Percentiles rank a stretch among this genome's conserved stretches.
Evolutionary conservation across 1,140 invertebrate species (phyloP).

Genomic region (Pachypeltis micranthus): DNA sequence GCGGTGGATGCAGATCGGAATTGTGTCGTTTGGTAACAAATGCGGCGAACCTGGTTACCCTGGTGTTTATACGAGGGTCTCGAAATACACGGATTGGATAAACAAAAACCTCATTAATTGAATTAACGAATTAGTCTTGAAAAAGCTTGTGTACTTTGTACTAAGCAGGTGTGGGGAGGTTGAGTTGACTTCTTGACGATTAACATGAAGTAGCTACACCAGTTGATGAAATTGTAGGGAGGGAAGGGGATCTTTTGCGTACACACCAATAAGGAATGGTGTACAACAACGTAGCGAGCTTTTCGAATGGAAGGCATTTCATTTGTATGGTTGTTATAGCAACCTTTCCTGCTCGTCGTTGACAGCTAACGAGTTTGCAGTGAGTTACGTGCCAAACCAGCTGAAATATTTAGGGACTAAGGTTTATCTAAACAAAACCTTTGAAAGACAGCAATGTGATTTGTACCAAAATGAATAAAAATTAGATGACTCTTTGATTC

Average conservation of each 20-base stretch:
- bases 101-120: constrained; percentile 34
- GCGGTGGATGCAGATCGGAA: constrained; percentile 73
- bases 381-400: too few species aligned
- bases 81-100: constrained; percentile 49
- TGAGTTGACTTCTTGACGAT: background rate
- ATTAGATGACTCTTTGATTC: too few species aligned
- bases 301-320: too few species aligned
- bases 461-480: too few species aligned
- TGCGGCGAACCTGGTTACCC: constrained; percentile 78
- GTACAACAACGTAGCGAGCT: background rate
- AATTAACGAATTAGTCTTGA: background rate
- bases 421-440: too few species aligned
- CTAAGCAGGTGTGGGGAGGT: background rate
- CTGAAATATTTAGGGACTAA: too few species aligned
- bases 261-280: background rate
- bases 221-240: background rate
- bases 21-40: constrained; percentile 85
- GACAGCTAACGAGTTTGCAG: too few species aligned
- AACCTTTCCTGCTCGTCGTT: too few species aligned
- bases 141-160: background rate
- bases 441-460: too few species aligned
- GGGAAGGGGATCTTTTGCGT: background rate
- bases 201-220: background rate
- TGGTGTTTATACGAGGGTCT: constrained; percentile 61
- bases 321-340: too few species aligned